Percentiles rank a stretch among this genome's conserved stretches.
Evolutionary conservation across 2,888 invertebrate species (phyloP).

Genomic region (Dasysyrphus tricinctus): DNA sequence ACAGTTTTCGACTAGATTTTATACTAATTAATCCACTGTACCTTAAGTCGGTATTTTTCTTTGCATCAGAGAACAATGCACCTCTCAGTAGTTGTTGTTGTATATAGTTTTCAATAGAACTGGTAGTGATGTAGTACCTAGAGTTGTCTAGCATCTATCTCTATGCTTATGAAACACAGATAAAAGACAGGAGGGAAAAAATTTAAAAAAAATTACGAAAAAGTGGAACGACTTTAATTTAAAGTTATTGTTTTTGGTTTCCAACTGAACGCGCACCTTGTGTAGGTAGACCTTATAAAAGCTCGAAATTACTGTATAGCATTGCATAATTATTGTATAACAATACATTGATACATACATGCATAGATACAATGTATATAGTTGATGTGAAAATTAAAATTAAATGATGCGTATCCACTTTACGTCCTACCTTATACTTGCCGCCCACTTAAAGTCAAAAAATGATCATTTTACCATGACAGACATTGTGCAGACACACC

Average conservation of each 20-base stretch:
- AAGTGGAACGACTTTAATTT: slow-evolving; percentile 72
- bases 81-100: slow-evolving; percentile 1
- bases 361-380: neutral
- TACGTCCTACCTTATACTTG: slow-evolving; percentile 58
- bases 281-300: slow-evolving; percentile 58
- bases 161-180: slow-evolving; percentile 51
- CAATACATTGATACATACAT: neutral
- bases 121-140: slow-evolving; percentile 24
- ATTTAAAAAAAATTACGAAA: slow-evolving; percentile 7
- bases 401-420: slow-evolving; percentile 75
- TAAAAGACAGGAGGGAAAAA: slow-evolving; percentile 23
- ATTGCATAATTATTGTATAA: slow-evolving; percentile 43
- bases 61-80: slow-evolving; percentile 53
- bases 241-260: slow-evolving; percentile 71
- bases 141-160: slow-evolving; percentile 4
- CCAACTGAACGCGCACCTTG: slow-evolving; percentile 21
- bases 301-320: slow-evolving; percentile 31
- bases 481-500: slow-evolving; percentile 74
- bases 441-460: slow-evolving; percentile 66
- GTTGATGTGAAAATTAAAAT: slow-evolving; percentile 71
- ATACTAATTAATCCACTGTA: slow-evolving; percentile 7
- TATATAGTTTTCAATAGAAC: slow-evolving; percentile 11
- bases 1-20: neutral
- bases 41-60: slow-evolving; percentile 28
- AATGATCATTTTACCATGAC: slow-evolving; percentile 71